Base-by-base conservation (phyloP, 1,140 invertebrate genomes). In the Pseudomyrmex dendroicus region DNA sequence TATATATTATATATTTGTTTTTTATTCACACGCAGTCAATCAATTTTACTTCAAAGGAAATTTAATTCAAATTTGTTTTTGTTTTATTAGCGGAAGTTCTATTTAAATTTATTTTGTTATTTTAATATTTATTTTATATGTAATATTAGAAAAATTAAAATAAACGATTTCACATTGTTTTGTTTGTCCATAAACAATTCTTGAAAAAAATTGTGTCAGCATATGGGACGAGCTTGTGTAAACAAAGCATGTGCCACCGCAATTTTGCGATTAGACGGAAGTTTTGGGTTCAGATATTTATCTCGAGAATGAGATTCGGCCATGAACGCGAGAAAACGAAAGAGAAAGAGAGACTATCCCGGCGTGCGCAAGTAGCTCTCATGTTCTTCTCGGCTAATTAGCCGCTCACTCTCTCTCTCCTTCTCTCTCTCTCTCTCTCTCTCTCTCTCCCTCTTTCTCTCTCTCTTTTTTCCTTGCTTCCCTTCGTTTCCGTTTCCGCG, bases 401-500 rank as follows among this genome's bases (percentile, higher is more conserved):
- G 61, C 57, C 72, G 25, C 70, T 63, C 78, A 54, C 62, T 84
- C 64, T 25, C 4, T 35, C 5, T 35, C 35, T 35, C 25, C 2
- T 1, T 25, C 25, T 25, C 25, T 25, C 1, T 25, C 25, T 25
- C 25, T 25, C 25, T 25, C 25, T 25, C 25, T 25, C 25, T 25
- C 25, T 25, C 25, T 25, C 2, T 25, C 25, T 25, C 25, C 2
- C 25, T 25, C 35, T 35, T 5, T 35, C 35, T 35, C 35, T 35
- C 35, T 35, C 35, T 35, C 5, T 35, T 5, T 35, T 7, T 35
- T 5, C 35, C 5, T 59, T 46, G 56, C 52, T 15, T 20, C 50
- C 22, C 56, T 72, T 22, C 56, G 63, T 88, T 87, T 84, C 63
- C 74, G 59, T 87, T 84, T 82, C 59, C 82, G 74, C 74, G 54